Base-by-base conservation (phyloP, 2,113 vertebrate species). In the Solenodon paradoxus region DNA sequence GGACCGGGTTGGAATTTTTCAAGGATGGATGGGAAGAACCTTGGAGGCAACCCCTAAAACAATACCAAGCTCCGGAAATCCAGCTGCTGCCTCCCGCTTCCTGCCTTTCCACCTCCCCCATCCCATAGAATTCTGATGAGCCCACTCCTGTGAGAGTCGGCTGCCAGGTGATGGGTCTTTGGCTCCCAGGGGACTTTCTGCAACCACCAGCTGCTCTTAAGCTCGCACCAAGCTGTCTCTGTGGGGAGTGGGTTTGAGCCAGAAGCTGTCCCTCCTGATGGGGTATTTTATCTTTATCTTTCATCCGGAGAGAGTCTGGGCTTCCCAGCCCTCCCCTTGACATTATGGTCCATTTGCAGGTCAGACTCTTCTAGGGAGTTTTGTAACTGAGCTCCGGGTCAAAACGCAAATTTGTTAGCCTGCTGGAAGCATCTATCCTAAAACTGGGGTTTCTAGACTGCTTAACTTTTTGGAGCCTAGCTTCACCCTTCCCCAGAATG, bases 81-180 rank as follows among this genome's bases (percentile, higher is more conserved):
- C 96, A 93, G 94, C 92, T 94, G 79, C 92, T 93, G 92, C 88
- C 94, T 95, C 51, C 93, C 96, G 97, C 83, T 97, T 98, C 93
- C 98, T 91, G 93, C 95, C 96, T 98, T 97, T 97, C 95, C 97
- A 98, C 97, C 97, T 98, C 94, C 98, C 98, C 1, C 98, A 98
- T 96, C 98, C 98, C 0, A 97, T 98, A 88, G 98, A 98, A 95
- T 98, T 98, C 96, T 98, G 98, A 97, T 98, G 98, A 98, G 87
- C 92, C 40, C 90, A 74, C 64, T 3, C 28, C 64, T 30, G 92
- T 69, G 84, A 92, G 92, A 93, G 32, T 3, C 90, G 55, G 72
- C 57, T 45, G 87, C 68, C 95, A 98, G 98, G 98, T 98, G 98
- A 98, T 92, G 84, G 66, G 83, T 17, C 80, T 38, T 45, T 28